phyloP scores from a whole-genome alignment of 2,797 vertebrate species.

The Phylloscopus collybita region DNA sequence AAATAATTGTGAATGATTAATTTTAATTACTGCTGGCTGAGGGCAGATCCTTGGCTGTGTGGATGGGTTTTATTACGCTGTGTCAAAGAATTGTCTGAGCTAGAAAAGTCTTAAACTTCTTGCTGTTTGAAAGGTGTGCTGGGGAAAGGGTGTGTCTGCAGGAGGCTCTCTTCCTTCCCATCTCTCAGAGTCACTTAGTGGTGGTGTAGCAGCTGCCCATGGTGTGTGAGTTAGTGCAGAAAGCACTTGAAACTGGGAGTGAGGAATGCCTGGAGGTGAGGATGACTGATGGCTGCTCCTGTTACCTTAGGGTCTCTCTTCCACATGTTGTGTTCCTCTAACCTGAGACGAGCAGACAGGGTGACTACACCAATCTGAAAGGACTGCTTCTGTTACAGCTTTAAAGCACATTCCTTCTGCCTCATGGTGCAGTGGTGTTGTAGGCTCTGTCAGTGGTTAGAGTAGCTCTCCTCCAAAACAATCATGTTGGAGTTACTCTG shows the following conservation, averaged over 20 bases:
- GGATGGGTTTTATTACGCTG: background rate
- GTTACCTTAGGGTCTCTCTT: background rate
- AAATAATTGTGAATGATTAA: constrained; percentile 68
- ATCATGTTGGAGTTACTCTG: fast-evolving
- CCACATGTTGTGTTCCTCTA: background rate
- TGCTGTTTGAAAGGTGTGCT: background rate
- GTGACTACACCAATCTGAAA: background rate
- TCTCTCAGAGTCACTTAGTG: background rate
- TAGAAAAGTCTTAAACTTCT: background rate
- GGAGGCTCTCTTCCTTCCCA: background rate
- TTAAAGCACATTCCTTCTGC: background rate
- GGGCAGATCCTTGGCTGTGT: background rate
- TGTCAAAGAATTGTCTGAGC: background rate
- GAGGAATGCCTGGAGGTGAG: background rate
- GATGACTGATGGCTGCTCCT: background rate
- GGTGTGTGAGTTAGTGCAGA: background rate
- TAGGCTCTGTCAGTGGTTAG: background rate
- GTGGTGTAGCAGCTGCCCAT: background rate
- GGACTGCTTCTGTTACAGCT: background rate
- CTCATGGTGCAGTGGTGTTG: background rate
- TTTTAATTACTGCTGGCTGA: constrained; percentile 60
- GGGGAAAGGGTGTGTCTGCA: background rate
- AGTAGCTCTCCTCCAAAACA: background rate
- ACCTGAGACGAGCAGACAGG: background rate
- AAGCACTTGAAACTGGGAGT: background rate